phyloP scores from a whole-genome alignment of 2,113 vertebrate species.

The Mugil cephalus region DNA sequence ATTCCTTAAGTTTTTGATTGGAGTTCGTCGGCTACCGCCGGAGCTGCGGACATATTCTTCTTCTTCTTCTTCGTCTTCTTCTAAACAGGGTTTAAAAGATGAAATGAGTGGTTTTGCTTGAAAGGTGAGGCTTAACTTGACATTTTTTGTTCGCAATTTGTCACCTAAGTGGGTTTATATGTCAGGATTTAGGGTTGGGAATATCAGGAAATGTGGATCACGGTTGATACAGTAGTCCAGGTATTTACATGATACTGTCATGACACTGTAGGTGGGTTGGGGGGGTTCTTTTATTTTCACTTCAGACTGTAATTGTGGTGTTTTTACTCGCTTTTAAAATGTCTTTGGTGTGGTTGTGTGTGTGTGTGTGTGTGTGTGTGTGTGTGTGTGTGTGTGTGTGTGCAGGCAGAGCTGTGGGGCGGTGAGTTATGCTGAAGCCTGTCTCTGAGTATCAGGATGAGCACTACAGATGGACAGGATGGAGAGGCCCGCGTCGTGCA shows the following conservation, averaged over 20 bases:
- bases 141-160: neutral
- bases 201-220: neutral
- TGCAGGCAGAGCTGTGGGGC: conserved; percentile 45
- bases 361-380: conserved; percentile 69
- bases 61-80: neutral
- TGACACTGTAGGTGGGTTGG: neutral
- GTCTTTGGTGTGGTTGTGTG: neutral
- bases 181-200: conserved; percentile 9
- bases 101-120: conserved; percentile 26
- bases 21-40: neutral
- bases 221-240: neutral
- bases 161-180: neutral
- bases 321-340: neutral
- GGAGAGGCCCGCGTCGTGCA: conserved; percentile 83
- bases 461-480: conserved; percentile 81
- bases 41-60: neutral
- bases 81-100: neutral
- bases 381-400: conserved; percentile 49
- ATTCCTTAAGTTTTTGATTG: conserved; percentile 7
- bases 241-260: neutral
- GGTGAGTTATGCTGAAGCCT: conserved; percentile 85
- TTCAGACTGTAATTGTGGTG: neutral
- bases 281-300: no score
- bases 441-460: conserved; percentile 87
- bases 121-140: conserved; percentile 54